These are phyloP conservation scores for Anagrus nilaparvatae DNA, from an alignment of 1,140 invertebrate species.

Conservation along the genomic window DNA sequence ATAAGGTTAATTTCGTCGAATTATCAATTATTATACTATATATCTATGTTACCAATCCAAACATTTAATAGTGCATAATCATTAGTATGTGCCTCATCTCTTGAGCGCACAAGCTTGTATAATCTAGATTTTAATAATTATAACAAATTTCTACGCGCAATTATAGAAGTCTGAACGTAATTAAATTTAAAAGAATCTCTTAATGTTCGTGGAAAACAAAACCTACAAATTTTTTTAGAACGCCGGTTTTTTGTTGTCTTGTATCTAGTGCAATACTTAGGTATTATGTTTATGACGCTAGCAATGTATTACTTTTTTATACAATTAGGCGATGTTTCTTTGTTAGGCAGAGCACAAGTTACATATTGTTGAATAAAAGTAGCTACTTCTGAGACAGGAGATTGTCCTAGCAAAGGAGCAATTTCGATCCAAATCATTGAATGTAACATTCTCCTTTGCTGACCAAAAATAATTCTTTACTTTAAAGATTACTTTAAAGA, in stretches of 20 bases:
- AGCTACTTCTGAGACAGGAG: constrained; percentile 23
- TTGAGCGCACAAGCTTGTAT: constrained; percentile 21
- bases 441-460: constrained; percentile 26
- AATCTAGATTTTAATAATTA: constrained; percentile 19
- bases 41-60: constrained; percentile 26
- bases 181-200: constrained; percentile 18
- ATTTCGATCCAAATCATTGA: constrained; percentile 28
- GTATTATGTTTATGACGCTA: constrained; percentile 21
- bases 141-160: constrained; percentile 19
- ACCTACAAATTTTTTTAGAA: constrained; percentile 15
- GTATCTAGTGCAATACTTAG: constrained; percentile 18
- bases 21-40: constrained; percentile 23
- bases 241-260: constrained; percentile 15
- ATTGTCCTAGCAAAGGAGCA: constrained; percentile 21
- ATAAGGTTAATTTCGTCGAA: constrained; percentile 17
- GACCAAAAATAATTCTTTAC: too few species aligned
- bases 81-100: constrained; percentile 21
- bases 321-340: constrained; percentile 17
- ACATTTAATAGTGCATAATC: constrained; percentile 21
- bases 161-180: constrained; percentile 20
- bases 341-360: constrained; percentile 23
- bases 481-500: too few species aligned
- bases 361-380: constrained; percentile 29
- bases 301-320: constrained; percentile 15
- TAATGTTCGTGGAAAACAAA: constrained; percentile 20